Base-by-base conservation (phyloP, 2,888 invertebrate genomes). In the Megaustenia siamemsis region DNA sequence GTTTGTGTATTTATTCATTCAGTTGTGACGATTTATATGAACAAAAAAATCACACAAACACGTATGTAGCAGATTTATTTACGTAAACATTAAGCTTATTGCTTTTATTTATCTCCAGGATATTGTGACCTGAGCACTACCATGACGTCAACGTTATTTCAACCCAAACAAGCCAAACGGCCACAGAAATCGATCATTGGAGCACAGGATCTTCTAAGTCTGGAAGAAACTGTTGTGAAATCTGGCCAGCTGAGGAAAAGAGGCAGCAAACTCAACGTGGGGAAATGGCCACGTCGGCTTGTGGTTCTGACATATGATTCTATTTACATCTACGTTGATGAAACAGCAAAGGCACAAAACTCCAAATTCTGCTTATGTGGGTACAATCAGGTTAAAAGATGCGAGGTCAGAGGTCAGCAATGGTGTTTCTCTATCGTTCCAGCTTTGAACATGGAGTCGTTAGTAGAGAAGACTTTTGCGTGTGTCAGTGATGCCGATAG, bases 371-470 rank as follows among this genome's bases (percentile, higher is more conserved):
- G 45, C 32, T 56, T 81, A 12, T 24, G n/a, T 28, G 80, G 80
- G 6, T 81, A 81, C 53, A 81, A 81, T 40, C n/a, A 68, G 18
- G 69, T 81, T 43, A 24, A 24, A 4, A 63, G 80, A 38, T 66
- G 45, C 21, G 53, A 45, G 24, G 28, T 68, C 80, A 81, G 38
- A n/a, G 43, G 43, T 32, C 80, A 81, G 10, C 45, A 32, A 12
- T 81, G 80, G 80, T 81, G 80, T 69, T 81, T 81, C n/a, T 63
- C 69, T 1, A 2, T 81, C 18, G 32, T 81, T 21, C 80, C 80
- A 18, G 80, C 68, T 15, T 32, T 35, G 8, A 38, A 69, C 21
- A 28, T 60, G 1, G 69, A 49, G 4, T 40, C 12, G 15, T 2
- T 49, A 0, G 43, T 24, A 35, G 10, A 28, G 21, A 81, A 81